Conservation (phyloP, 2,888 invertebrate species). For the Phlogophora meticulosa region DNA sequence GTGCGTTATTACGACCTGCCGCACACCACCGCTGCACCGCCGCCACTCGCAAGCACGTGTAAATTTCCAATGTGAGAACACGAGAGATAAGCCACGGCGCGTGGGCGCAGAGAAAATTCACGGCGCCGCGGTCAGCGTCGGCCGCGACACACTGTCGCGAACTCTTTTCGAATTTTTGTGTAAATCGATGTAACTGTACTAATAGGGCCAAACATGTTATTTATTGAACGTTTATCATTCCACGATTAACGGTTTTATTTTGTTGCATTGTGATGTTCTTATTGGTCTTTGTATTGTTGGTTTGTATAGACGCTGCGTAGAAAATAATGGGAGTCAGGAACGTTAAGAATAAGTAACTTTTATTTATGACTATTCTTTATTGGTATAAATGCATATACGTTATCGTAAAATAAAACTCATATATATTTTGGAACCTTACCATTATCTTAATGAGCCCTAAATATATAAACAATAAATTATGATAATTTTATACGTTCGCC, state of each 20-base stretch:
- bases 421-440: constrained; percentile 37
- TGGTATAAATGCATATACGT: constrained; percentile 27
- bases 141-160: constrained; percentile 68
- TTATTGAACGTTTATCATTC: constrained; percentile 63
- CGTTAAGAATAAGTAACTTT: constrained; percentile 28
- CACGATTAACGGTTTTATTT: constrained; percentile 49
- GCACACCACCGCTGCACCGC: constrained; percentile 49
- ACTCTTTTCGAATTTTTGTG: constrained; percentile 75
- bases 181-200: constrained; percentile 70
- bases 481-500: constrained; percentile 68
- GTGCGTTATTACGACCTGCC: constrained; percentile 84
- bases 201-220: constrained; percentile 67
- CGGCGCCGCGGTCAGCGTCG: constrained; percentile 77
- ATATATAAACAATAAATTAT: constrained; percentile 68
- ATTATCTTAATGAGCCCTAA: constrained; percentile 63
- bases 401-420: constrained; percentile 46
- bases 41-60: constrained; percentile 87
- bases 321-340: constrained; percentile 36
- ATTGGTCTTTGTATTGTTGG: constrained; percentile 42
- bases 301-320: neutral
- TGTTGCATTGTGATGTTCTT: constrained; percentile 42
- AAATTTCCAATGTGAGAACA: constrained; percentile 89
- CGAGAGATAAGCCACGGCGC: constrained; percentile 82
- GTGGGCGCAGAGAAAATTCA: constrained; percentile 85
- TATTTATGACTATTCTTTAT: constrained; percentile 52